Evolutionary conservation across 1,140 invertebrate species (phyloP).

Genomic region (Melitaea cinxia): DNA sequence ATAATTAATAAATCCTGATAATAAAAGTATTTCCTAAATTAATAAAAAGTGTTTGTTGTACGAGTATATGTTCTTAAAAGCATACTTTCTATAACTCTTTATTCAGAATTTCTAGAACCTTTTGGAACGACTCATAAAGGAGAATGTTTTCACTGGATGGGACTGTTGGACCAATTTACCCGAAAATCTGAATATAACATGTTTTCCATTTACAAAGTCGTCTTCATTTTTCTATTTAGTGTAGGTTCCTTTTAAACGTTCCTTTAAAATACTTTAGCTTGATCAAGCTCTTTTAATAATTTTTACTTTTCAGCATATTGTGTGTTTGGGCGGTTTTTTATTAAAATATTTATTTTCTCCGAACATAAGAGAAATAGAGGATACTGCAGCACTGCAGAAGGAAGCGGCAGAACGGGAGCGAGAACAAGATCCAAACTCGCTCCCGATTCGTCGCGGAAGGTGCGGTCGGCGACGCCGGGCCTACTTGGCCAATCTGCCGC

Average conservation of each 20-base stretch:
- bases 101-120: not conserved
- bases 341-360: constrained; percentile 1
- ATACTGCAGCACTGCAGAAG: too few species aligned
- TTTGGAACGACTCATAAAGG: not conserved
- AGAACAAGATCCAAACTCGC: too few species aligned
- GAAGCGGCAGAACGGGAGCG: too few species aligned
- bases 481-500: too few species aligned
- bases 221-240: not conserved
- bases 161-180: not conserved
- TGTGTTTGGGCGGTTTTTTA: not conserved
- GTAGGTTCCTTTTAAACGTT: not conserved
- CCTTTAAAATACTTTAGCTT: not conserved
- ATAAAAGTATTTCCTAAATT: too few species aligned
- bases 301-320: constrained; percentile 5
- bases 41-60: too few species aligned
- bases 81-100: not conserved
- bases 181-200: not conserved
- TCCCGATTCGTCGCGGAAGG: too few species aligned
- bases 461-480: too few species aligned
- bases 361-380: not conserved
- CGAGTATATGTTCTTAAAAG: too few species aligned
- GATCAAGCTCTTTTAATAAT: not conserved
- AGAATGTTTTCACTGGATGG: not conserved
- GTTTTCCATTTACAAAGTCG: not conserved
- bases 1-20: too few species aligned